A percentile compares a stretch with the other conserved stretches of the same genome.
Conservation (phyloP, 2,797 vertebrate species). For the Pseudopleuronectes americanus region DNA sequence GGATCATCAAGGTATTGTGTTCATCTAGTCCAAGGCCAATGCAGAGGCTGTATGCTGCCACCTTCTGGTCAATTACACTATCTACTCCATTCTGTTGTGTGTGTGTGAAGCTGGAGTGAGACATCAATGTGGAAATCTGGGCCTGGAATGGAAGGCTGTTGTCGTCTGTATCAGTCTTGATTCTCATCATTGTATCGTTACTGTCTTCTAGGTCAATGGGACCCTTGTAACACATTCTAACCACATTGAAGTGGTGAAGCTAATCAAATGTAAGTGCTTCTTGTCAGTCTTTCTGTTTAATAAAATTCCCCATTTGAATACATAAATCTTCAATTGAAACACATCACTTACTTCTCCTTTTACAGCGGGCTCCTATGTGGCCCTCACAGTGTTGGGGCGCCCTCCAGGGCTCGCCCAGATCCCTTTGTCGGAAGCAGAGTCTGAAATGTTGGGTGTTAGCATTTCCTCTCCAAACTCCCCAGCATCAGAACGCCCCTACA, state of each 20-base stretch:
- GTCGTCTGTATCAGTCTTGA: background rate
- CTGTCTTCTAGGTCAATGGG: conserved; percentile 90
- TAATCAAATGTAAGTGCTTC: conserved; percentile 93
- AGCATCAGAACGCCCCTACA: conserved; percentile 81
- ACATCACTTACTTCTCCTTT: background rate
- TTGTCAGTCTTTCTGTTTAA: background rate
- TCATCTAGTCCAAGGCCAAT: conserved; percentile 16
- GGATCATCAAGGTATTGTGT: conserved; percentile 90
- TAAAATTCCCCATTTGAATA: background rate
- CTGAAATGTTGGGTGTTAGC: conserved; percentile 82
- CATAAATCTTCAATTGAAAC: background rate
- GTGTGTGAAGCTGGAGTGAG: background rate
- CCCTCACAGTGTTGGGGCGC: conserved; percentile 95
- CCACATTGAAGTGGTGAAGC: conserved; percentile 95
- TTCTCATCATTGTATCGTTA: background rate
- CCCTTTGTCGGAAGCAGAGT: conserved; percentile 90
- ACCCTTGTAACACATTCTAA: conserved; percentile 96
- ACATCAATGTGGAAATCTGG: background rate
- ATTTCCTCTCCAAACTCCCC: conserved; percentile 90
- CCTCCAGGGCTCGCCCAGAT: conserved; percentile 93
- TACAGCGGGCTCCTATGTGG: conserved; percentile 95
- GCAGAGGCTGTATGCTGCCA: conserved; percentile 69
- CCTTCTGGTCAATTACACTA: conserved; percentile 71
- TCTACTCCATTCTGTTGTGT: background rate
- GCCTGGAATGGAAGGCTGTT: background rate